Base-by-base conservation (phyloP, 2,888 invertebrate species). In the Embidobia sp. region DNA sequence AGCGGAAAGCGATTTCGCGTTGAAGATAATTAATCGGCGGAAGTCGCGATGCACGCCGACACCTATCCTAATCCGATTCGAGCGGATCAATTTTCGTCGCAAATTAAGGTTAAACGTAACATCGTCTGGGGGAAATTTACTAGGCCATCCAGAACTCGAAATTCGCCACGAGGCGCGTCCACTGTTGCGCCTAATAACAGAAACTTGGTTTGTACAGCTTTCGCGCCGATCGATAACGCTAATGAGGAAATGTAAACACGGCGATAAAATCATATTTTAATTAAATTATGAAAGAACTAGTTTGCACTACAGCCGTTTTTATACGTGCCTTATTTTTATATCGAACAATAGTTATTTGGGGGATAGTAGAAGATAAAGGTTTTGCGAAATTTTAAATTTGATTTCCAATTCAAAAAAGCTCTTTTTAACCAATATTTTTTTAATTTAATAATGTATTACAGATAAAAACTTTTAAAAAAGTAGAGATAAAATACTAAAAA, bases 161-260 rank as follows among this genome's bases (percentile, higher is more conserved):
- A 40, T 37, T 53, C 16, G 31, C 40, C 37, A 37, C 22, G 10
- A n/a, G 37, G 3, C n/a, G n/a, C n/a, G 37, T 51, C 13, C 35
- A 19, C 33, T 33, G 18, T 49, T 22, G 22, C 51, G 27, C 27
- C 13, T 46, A 27, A 46, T 27, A 27, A 18, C 13, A 22, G 26
- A 22, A 7, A 15, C 37, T 13, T 53, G 8, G 37, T 37, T 40
- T 6, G 3, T 46, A 33, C 46, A 6, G 26, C 59, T 59, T 59
- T 33, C 8, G 44, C 46, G 15, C 1, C 31, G 37, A 61, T 61
- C 61, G 26, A 61, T 61, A 11, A 10, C n/a, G 1, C 6, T 18
- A 37, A 48, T 27, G 61, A 61, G 44, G 18, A 61, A 61, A 35
- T 22, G 44, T 35, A 44, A 44, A n/a, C n/a, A 44, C 59, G 13